phyloP scores from a whole-genome alignment of 2,888 invertebrate genomes.

The Hydriomena furcata region DNA sequence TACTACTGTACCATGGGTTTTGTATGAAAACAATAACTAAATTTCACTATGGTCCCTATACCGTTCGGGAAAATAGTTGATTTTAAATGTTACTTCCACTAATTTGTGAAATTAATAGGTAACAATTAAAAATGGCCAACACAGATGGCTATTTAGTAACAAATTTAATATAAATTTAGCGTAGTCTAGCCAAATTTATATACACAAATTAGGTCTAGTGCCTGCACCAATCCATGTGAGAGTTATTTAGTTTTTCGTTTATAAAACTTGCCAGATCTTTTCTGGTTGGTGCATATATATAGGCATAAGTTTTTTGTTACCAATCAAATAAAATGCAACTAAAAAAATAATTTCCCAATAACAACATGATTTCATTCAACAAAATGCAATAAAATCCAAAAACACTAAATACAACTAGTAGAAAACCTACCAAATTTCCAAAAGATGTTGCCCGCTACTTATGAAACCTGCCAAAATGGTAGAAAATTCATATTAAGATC shows the following conservation, averaged over 20 bases:
- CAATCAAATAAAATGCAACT: background rate
- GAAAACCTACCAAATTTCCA: slow-evolving; percentile 40
- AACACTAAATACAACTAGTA: slow-evolving; percentile 50
- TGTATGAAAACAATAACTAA: slow-evolving; percentile 19
- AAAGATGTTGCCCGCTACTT: slow-evolving; percentile 12
- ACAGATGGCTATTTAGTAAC: background rate
- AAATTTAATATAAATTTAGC: background rate
- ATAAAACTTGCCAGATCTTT: no score
- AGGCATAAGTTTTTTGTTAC: background rate
- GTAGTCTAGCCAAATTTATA: slow-evolving; percentile 4
- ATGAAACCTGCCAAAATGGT: slow-evolving; percentile 16
- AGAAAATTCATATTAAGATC: background rate
- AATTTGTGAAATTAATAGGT: slow-evolving; percentile 13
- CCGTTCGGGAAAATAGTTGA: slow-evolving; percentile 21
- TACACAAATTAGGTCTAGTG: background rate
- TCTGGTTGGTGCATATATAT: slow-evolving; percentile 1
- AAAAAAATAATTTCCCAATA: slow-evolving; percentile 27
- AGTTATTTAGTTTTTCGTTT: no score
- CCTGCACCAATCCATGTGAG: background rate
- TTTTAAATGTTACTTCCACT: slow-evolving; percentile 7
- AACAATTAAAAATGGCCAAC: background rate
- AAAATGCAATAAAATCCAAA: slow-evolving; percentile 59
- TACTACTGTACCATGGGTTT: slow-evolving; percentile 21
- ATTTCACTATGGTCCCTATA: slow-evolving; percentile 32
- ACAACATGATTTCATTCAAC: slow-evolving; percentile 63